A percentile compares a stretch with the other conserved stretches of the same genome.
Conservation (phyloP, 2,888 invertebrate species). For the Cyrtodaria siliqua region DNA sequence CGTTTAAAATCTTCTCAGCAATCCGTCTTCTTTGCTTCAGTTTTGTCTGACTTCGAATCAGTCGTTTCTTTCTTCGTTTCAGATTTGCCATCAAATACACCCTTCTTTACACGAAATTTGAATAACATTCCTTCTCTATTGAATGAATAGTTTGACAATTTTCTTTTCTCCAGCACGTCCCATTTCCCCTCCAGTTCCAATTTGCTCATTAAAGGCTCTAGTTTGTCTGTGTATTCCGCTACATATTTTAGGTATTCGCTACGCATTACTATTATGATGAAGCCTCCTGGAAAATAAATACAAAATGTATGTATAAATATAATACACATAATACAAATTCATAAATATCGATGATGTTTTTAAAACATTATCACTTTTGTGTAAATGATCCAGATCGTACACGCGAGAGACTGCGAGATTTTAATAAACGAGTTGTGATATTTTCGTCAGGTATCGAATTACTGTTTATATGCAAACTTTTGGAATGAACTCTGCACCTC, state of each 20-base stretch:
- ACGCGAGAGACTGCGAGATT: too few species aligned
- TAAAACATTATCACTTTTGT: too few species aligned
- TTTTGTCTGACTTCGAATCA: not conserved
- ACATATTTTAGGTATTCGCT: constrained; percentile 78
- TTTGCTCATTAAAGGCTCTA: constrained; percentile 72
- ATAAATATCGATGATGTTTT: too few species aligned
- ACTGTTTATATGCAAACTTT: too few species aligned
- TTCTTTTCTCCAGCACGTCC: constrained; percentile 65
- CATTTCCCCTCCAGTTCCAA: constrained; percentile 70
- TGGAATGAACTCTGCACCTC: too few species aligned
- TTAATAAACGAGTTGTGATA: too few species aligned
- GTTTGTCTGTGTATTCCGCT: constrained; percentile 74
- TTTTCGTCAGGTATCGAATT: too few species aligned
- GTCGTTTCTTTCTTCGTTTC: not conserved
- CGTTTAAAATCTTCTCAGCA: too few species aligned
- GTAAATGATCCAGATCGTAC: too few species aligned
- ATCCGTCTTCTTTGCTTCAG: too few species aligned
- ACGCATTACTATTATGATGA: constrained; percentile 77
- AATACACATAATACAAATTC: too few species aligned
- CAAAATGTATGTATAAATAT: too few species aligned
- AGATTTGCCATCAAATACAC: constrained; percentile 8
- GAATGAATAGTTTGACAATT: constrained; percentile 78
- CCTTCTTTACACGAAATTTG: constrained; percentile 64
- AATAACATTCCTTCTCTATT: constrained; percentile 78
- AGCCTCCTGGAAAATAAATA: constrained; percentile 77